Base-by-base conservation (phyloP, 1,140 invertebrate species). In the Babylonia areolata region DNA sequence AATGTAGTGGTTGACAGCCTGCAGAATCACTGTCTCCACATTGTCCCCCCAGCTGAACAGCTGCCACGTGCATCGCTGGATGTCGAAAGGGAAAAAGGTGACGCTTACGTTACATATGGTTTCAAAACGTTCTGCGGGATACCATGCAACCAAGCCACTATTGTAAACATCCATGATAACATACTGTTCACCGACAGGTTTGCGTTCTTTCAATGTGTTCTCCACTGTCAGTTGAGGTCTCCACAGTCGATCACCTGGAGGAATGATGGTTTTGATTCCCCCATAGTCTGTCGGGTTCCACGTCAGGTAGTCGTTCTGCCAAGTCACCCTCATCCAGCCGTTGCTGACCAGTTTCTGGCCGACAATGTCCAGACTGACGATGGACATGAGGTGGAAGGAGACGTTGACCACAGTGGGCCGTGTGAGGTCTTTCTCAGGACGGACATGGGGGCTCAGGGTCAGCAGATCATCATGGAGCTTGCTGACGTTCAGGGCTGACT, bases 11-110 rank as follows among this genome's bases (percentile, higher is more conserved):
- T 11, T 11, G 6, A 20, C 46, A 51, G 46, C 6, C 6, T 51
- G 46, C 46, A 86, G 31, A 40, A 80, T 75, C 20, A 86, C 75
- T 54, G 33, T 39, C 6, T 31, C 39, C 23, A 81, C 23, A 31
- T 42, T 31, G 93, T 99, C 99, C 0, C 97, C 98, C 98, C 98
- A 99, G 0, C 97, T 98, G 5, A 98, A 98, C 91, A 99, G 98
- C 94, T 98, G 98, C 97, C 98, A 98, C 94, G 97, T 97, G 94
- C 98, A 99, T n/a, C n/a, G n/a, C n/a, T n/a, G n/a, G n/a, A n/a
- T n/a, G n/a, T n/a, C n/a, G n/a, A n/a, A n/a, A n/a, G 84, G 84
- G 42, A 79, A 85, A n/a, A 54, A 79, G 15, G 84, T 79, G 39
- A 85, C 39, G 39, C 58, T 46, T n/a, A 85, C 75, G 3, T 35